Conservation (phyloP, 2,797 vertebrate species). For the Pipistrellus pipistrellus region DNA sequence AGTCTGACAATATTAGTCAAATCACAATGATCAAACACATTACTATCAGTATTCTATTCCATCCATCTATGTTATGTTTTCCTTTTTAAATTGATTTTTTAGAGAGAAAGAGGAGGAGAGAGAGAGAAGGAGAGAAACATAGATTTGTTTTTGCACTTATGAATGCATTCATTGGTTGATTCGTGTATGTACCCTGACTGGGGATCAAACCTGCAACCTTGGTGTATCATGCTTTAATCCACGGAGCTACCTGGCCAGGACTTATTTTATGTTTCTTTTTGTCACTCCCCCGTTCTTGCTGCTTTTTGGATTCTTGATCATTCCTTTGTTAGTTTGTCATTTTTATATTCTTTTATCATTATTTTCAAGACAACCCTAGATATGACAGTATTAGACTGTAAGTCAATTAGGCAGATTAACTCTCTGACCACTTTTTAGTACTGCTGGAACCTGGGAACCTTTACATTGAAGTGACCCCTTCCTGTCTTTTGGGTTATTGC, state of each 20-base stretch:
- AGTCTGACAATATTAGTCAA: constrained; percentile 42
- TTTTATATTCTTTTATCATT: not conserved
- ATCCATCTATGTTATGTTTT: not conserved
- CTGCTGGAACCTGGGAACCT: not conserved
- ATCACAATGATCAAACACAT: not conserved
- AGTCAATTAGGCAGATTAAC: not conserved
- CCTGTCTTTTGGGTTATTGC: not conserved
- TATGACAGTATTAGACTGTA: not conserved
- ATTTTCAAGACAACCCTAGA: not conserved
- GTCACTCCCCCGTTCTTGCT: not conserved
- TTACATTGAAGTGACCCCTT: not conserved
- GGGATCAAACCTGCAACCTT: not conserved
- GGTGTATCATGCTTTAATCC: not conserved
- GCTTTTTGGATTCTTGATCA: not conserved
- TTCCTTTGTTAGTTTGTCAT: not conserved
- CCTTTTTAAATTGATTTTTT: not conserved
- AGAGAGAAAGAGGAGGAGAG: not conserved
- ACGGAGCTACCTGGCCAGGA: not conserved
- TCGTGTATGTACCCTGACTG: not conserved
- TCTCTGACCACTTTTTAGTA: not conserved
- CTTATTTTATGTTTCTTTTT: not conserved
- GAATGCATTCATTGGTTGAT: not conserved
- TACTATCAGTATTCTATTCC: not conserved
- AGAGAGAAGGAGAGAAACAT: no score
- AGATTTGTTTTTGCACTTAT: not conserved